These are phyloP conservation scores for Pterois miles DNA, from an alignment of 2,797 vertebrate genomes.

Conservation along the genomic window DNA sequence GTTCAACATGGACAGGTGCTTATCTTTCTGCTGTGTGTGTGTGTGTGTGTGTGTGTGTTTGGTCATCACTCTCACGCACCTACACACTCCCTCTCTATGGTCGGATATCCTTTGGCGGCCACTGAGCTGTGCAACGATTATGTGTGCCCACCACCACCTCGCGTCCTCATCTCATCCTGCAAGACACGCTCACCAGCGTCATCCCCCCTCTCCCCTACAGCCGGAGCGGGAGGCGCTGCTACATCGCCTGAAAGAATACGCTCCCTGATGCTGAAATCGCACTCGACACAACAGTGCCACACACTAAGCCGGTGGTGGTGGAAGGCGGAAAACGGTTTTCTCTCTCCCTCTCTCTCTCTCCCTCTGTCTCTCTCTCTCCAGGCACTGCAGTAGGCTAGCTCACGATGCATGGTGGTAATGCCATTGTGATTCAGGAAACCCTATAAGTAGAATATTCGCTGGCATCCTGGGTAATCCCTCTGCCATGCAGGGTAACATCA, in stretches of 20 bases:
- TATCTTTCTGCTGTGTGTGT: slow-evolving; percentile 36
- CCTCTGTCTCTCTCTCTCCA: neutral
- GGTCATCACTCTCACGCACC: slow-evolving; percentile 8
- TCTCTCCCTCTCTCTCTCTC: neutral
- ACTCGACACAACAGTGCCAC: slow-evolving; percentile 71
- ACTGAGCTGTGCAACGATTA: slow-evolving; percentile 56
- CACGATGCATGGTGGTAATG: slow-evolving; percentile 31
- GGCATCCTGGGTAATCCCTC: slow-evolving; percentile 17
- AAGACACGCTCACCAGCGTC: slow-evolving; percentile 39
- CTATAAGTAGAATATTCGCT: slow-evolving; percentile 20
- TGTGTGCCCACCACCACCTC: slow-evolving; percentile 71
- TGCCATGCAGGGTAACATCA: slow-evolving; percentile 32
- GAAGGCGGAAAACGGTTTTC: slow-evolving; percentile 33
- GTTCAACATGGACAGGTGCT: slow-evolving; percentile 58
- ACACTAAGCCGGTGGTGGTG: slow-evolving; percentile 61
- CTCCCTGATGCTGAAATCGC: slow-evolving; percentile 63
- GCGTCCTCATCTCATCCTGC: slow-evolving; percentile 66
- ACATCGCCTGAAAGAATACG: slow-evolving; percentile 40
- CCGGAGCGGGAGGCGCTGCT: slow-evolving; percentile 10
- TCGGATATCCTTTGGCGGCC: slow-evolving; percentile 51
- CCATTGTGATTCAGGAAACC: slow-evolving; percentile 30
- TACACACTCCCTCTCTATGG: slow-evolving; percentile 24
- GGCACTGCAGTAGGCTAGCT: slow-evolving; percentile 62
- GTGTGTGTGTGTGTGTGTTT: neutral
- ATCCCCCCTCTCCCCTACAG: neutral